Conservation (phyloP, 35 echinoderm and acorn worm genomes). For the Ophiothrix spiculata region DNA sequence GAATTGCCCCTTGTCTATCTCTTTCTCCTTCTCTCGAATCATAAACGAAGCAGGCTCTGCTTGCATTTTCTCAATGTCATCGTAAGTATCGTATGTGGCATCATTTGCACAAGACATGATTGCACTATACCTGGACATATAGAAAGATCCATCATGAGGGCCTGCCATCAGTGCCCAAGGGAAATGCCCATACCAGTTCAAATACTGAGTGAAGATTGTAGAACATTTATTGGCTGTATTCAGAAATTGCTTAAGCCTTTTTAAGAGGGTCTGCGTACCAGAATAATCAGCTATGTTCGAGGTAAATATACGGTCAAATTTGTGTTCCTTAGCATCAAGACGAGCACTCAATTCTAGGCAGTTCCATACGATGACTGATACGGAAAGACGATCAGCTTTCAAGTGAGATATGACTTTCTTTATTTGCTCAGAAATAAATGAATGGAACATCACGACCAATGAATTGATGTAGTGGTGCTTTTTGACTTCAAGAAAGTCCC, state of each 20-base stretch:
- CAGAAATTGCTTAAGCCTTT: not conserved
- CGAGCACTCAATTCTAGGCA: not conserved
- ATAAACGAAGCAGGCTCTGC: not conserved
- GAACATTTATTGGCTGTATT: slow-evolving; percentile 19
- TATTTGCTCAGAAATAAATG: slow-evolving; percentile 5
- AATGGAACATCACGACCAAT: slow-evolving; percentile 37
- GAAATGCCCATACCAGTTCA: not conserved
- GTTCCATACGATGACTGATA: not conserved
- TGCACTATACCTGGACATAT: not conserved
- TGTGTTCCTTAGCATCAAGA: not conserved
- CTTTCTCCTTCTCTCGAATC: not conserved
- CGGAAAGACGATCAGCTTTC: not conserved
- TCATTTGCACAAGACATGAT: not conserved
- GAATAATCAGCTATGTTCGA: not conserved
- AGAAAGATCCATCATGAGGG: not conserved
- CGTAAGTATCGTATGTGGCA: not conserved
- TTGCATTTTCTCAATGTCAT: not conserved
- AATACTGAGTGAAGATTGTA: not conserved
- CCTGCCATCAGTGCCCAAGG: not conserved
- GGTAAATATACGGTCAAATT: slow-evolving; percentile 23
- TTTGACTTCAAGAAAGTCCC: slow-evolving; percentile 30
- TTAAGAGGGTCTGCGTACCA: not conserved
- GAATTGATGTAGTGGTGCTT: not conserved
- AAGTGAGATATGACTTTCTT: not conserved
- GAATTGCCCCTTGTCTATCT: not conserved